Base-by-base conservation (phyloP, 2,888 invertebrate species). In the Lydus trimaculatus region DNA sequence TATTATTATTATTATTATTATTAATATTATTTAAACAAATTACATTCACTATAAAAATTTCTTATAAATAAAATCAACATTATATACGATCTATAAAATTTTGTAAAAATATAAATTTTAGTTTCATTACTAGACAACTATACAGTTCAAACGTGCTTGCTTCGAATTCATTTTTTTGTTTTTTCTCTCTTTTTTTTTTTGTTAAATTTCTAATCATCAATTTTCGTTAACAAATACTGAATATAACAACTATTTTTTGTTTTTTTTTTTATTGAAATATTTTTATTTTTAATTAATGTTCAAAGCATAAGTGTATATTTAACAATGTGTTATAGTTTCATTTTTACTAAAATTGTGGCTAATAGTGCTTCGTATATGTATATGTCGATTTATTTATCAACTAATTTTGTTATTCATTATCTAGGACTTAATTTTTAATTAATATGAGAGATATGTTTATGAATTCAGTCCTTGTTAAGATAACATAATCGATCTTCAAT, bases 301-400 rank as follows among this genome's bases (percentile, higher is more conserved):
- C 73, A 77, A 79, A 78, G 79, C 79, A 74, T 78, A 75, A 73
- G 82, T 81, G 82, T 81, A 79, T 81, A 81, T 78, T 75, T 81
- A 82, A 82, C 82, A 82, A 81, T 75, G 82, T 81, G 81, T 75
- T 73, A n/a, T n/a, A n/a, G 36, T 36, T 36, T 15, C 13, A 17
- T 43, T 67, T 71, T 48, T 9, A 48, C 70, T 76, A 75, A 77
- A 75, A 76, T 75, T 77, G 78, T 79, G 79, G 73, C 76, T 79
- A 78, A 65, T 67, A 69, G 79, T 80, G 79, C 78, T 64, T 73
- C 73, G 73, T 78, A 77, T 74, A 75, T 71, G 75, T 76, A 15
- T n/a, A 15, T 36, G 75, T 72, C 65, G 63, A 75, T 70, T 67
- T 66, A 63, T 48, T 58, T 62, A 48, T 48, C 20, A 20, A 9